Evolutionary conservation across 1,140 invertebrate genomes (phyloP), one percentile per base, ranked within the genome.

Genomic region (Idris sp.): DNA sequence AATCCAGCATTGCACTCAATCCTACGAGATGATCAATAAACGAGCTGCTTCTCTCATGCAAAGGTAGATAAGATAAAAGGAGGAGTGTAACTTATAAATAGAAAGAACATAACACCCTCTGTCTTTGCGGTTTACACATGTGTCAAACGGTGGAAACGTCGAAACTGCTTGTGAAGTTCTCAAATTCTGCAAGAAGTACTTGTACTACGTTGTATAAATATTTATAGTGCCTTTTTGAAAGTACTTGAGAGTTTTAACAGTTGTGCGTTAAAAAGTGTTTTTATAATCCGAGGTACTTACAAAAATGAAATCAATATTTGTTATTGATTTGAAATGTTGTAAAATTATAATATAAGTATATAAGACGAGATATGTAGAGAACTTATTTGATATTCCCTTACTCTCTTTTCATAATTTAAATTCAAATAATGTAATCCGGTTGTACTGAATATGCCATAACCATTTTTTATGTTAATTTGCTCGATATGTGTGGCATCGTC

Each of bases 51-150:
- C 58, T 19, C 36, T 43, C 15, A n/a, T 30, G 48, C n/a, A 38
- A 49, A 72, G 56, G 58, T 58, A 72, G 49, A 72, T 64, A 72
- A 72, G 58, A 72, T 56, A 62, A 64, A 62, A 56, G 49, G 22
- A 62, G 51, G 19, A 58, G 49, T 49, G n/a, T n/a, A 62, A 35
- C 25, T 58, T 72, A 72, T 64, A 73, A 58, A 73, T 58, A 73
- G 68, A 54, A n/a, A 49, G 41, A 64, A 64, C 68, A 53, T 73
- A 73, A 73, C 68, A 58, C 28, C 44, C 41, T 38, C 41, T 25
- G 58, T 44, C 36, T 58, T 51, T n/a, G n/a, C n/a, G 22, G 68
- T 73, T 64, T 65, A 65, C 61, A 73, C 69, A 59, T 73, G 61
- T 53, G 69, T 73, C 69, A 62, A 62, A 62, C n/a, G 26, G 49